These are phyloP conservation scores for Microctenopoma lineatum DNA, from an alignment of 2,797 vertebrate genomes.

Conservation along the genomic window DNA sequence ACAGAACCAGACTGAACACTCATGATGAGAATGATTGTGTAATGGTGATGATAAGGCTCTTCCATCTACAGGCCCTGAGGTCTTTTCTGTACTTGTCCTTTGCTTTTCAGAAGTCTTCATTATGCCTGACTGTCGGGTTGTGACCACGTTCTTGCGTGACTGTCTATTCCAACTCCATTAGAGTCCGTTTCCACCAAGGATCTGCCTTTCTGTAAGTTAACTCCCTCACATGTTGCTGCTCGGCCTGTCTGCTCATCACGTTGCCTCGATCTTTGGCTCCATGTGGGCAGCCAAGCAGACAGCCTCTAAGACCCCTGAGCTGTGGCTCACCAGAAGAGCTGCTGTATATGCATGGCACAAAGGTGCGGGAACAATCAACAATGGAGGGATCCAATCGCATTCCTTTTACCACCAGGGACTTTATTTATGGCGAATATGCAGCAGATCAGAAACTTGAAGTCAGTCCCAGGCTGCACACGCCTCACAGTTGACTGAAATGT, in stretches of 20 bases:
- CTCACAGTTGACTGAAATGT: too few species aligned
- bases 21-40: conserved; percentile 25
- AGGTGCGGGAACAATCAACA: conserved; percentile 8
- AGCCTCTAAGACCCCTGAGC: conserved; percentile 36
- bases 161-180: conserved; percentile 41
- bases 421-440: conserved; percentile 13
- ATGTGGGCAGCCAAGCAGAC: conserved; percentile 63
- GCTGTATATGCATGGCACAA: conserved; percentile 40
- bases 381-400: conserved; percentile 7
- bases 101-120: conserved; percentile 44
- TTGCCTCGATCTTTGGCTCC: conserved; percentile 57
- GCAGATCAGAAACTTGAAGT: conserved; percentile 23
- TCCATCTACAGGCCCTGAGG: background rate
- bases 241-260: conserved; percentile 51
- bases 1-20: conserved; percentile 10
- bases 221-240: conserved; percentile 15
- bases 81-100: conserved; percentile 32
- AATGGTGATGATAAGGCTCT: conserved; percentile 31
- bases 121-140: conserved; percentile 25
- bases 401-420: conserved; percentile 28
- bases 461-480: background rate
- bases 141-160: conserved; percentile 19
- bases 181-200: conserved; percentile 36
- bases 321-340: conserved; percentile 37
- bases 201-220: conserved; percentile 36